Evolutionary conservation across 2,888 invertebrate species (phyloP).

Genomic region (Paralinhomoeus sp.): DNA sequence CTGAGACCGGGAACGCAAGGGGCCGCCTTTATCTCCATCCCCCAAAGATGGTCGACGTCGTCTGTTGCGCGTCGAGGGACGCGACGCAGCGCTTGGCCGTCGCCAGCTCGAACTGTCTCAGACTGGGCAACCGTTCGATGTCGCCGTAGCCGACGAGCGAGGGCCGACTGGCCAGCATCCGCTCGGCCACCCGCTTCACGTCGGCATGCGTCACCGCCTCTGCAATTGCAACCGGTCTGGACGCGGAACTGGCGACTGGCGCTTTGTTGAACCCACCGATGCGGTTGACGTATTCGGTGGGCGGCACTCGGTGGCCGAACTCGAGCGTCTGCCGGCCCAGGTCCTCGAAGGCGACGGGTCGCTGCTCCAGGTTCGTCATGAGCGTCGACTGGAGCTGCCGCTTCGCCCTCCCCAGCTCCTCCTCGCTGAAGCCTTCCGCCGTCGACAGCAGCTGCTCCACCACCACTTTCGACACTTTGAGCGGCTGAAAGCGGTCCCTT

Average conservation of each 20-base stretch:
- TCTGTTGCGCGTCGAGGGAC: no score
- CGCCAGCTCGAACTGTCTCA: no score
- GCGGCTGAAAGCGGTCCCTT: conserved; percentile 1
- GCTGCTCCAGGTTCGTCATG: conserved; percentile 89
- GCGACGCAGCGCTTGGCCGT: no score
- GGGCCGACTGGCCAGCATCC: conserved; percentile 58
- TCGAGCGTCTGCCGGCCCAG: conserved; percentile 37
- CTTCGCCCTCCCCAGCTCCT: conserved; percentile 55
- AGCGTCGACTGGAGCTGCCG: conserved; percentile 92
- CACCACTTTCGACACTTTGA: no score
- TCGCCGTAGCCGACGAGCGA: conserved; percentile 63
- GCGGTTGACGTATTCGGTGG: conserved; percentile 67
- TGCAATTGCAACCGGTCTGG: conserved; percentile 29
- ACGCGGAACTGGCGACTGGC: no score
- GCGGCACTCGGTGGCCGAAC: conserved; percentile 56
- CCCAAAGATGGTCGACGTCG: no score
- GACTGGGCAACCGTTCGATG: no score
- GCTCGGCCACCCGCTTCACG: conserved; percentile 55
- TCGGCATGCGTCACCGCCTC: conserved; percentile 61
- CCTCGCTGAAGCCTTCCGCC: conserved; percentile 11
- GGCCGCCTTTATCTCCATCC: no score
- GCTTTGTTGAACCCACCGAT: conserved; percentile 60
- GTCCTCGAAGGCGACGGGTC: conserved; percentile 95
- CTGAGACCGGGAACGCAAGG: no score
- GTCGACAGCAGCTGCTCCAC: no score